These are phyloP conservation scores for Ivindomyrus marchei DNA, from an alignment of 2,113 vertebrate species.

Conservation along the genomic window DNA sequence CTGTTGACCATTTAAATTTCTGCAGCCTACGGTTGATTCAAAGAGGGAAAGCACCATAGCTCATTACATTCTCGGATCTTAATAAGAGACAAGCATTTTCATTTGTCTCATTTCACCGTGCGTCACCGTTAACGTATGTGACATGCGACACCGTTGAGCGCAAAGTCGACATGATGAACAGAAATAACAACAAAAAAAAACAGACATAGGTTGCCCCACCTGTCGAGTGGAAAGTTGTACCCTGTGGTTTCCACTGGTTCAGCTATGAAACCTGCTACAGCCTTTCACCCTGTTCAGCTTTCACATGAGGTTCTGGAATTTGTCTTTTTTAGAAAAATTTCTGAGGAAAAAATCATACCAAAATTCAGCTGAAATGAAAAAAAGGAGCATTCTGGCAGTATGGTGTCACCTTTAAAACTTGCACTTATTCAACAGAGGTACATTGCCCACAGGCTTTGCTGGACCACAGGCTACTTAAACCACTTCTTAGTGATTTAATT, in stretches of 20 bases:
- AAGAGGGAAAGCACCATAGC: background rate
- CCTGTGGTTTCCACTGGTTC: background rate
- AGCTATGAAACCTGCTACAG: background rate
- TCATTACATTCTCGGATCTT: background rate
- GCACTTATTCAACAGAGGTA: background rate
- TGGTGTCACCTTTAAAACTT: background rate
- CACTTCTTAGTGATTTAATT: too few species aligned
- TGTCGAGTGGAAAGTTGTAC: background rate
- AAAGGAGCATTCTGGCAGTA: background rate
- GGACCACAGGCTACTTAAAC: background rate
- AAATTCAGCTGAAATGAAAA: background rate
- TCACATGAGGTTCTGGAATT: background rate
- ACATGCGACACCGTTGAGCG: background rate
- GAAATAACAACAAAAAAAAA: background rate
- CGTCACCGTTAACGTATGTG: background rate
- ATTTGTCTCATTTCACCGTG: background rate
- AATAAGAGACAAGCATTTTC: background rate
- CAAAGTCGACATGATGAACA: background rate
- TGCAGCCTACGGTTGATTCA: background rate
- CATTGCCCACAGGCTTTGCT: background rate
- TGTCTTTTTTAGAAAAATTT: background rate
- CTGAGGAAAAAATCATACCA: background rate
- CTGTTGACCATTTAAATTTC: background rate
- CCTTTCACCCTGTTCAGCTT: background rate
- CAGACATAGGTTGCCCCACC: background rate